Evolutionary conservation across 2,113 vertebrate genomes (phyloP).

Genomic region (Phalacrocorax brasilianus): DNA sequence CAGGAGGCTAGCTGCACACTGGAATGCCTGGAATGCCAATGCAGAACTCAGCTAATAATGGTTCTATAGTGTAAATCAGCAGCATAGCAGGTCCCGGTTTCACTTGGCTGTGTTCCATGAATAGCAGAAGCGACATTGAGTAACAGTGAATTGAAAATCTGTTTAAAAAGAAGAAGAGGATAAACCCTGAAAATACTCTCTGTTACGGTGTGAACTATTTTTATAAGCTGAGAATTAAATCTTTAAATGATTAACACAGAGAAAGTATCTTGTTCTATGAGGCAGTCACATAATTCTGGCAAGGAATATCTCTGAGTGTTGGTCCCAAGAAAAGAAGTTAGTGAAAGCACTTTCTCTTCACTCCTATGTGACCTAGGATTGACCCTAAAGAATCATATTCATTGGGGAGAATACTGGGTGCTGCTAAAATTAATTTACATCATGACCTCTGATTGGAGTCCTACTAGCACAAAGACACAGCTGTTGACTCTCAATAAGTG

Average conservation of each 20-base stretch:
- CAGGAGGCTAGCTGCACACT: not conserved
- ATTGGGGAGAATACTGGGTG: not conserved
- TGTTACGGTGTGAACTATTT: slow-evolving; percentile 43
- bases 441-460: slow-evolving; percentile 28
- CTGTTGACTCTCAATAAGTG: slow-evolving; percentile 25
- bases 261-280: slow-evolving; percentile 21
- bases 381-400: slow-evolving; percentile 42
- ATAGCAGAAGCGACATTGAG: slow-evolving; percentile 51
- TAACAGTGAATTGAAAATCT: slow-evolving; percentile 66
- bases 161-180: slow-evolving; percentile 60
- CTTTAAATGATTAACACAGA: slow-evolving; percentile 30
- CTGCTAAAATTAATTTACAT: slow-evolving; percentile 49
- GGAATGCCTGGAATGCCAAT: slow-evolving; percentile 65
- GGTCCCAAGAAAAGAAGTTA: not conserved
- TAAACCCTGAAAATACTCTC: slow-evolving; percentile 58
- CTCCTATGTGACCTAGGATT: slow-evolving; percentile 21
- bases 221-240: slow-evolving; percentile 60
- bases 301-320: not conserved
- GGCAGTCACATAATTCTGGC: not conserved
- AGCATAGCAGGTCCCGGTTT: slow-evolving; percentile 19
- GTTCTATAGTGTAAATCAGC: slow-evolving; percentile 60
- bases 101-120: slow-evolving; percentile 68
- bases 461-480: slow-evolving; percentile 38
- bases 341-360: slow-evolving; percentile 26
- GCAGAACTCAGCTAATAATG: slow-evolving; percentile 52